Evolutionary conservation across 2,888 invertebrate genomes (phyloP), one percentile per base, ranked within the genome.

Genomic region (Polietes domitor): DNA sequence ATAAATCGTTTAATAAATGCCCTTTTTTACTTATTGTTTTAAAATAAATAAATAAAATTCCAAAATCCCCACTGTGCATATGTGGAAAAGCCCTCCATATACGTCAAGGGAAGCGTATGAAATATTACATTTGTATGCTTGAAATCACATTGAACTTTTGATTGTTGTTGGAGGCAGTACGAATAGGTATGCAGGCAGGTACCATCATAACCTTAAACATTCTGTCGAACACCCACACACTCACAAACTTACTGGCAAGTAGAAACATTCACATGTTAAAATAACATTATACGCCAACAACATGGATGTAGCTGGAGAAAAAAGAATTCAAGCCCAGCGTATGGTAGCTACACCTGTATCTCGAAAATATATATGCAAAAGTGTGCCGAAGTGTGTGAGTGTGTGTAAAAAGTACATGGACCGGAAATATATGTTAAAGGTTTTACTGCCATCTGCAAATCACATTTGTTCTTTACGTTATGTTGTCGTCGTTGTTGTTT

Each of bases 371-470:
- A 63, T 63, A 63, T 15, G 63, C 7, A 58, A 10, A 58, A 10
- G 15, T 32, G 10, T 32, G n/a, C 32, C 9, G 1, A 15, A n/a
- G 2, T 26, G 15, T 21, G 21, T 47, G 15, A 10, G 71, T 26
- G 68, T 37, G 19, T 50, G 10, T 21, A 24, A 28, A 50, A 15
- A 43, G 63, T 80, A 21, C 21, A 58, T 63, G 58, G 7, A 77
- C 17, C 58, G 37, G 19, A 75, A 75, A 77, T 61, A 15, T 24
- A 19, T 71, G 37, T 28, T 26, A 63, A 61, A 61, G 17, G 32
- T 28, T 68, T 71, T 53, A 21, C 21, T 80, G 63, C 15, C 77
- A 70, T 61, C 15, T 74, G 17, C 12, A 77, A 58, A 72, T 61
- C 28, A 77, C 37, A 73, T 65, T 63, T 65, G 19, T 65, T 19